Evolutionary conservation across 2,888 invertebrate species (phyloP).

Genomic region (Rhagonycha fulva): DNA sequence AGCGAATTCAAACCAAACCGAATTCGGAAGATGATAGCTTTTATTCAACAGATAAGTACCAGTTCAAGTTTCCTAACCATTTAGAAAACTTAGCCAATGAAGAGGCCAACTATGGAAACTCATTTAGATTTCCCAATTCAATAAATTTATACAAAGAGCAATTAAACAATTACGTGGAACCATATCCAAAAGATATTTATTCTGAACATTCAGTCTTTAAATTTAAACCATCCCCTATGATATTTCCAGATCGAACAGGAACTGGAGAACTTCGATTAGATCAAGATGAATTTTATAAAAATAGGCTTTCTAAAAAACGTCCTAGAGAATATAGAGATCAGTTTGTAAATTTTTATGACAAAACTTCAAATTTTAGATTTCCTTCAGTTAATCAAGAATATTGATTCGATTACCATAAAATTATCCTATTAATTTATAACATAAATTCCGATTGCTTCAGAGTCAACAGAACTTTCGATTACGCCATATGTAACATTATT

Average conservation of each 20-base stretch:
- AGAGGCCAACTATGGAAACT: background rate
- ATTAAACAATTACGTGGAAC: background rate
- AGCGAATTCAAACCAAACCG: background rate
- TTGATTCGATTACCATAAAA: background rate
- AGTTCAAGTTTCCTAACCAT: slow-evolving; percentile 21
- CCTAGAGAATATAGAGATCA: background rate
- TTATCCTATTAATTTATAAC: background rate
- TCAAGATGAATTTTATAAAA: slow-evolving; percentile 38
- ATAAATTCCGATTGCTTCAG: background rate
- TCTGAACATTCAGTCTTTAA: background rate
- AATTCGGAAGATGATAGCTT: background rate
- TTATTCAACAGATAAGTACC: background rate
- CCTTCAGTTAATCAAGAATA: background rate
- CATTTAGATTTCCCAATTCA: background rate
- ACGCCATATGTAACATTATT: background rate
- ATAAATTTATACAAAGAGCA: background rate
- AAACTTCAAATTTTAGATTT: background rate
- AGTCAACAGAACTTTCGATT: background rate
- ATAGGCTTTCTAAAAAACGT: background rate
- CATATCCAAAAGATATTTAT: background rate
- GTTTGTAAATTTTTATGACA: background rate
- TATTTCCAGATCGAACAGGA: slow-evolving; percentile 61
- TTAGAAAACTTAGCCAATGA: background rate
- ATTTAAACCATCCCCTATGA: slow-evolving; percentile 43
- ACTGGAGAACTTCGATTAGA: slow-evolving; percentile 59